Evolutionary conservation across 2,888 invertebrate species (phyloP).

Genomic region (Dugesia japonica): DNA sequence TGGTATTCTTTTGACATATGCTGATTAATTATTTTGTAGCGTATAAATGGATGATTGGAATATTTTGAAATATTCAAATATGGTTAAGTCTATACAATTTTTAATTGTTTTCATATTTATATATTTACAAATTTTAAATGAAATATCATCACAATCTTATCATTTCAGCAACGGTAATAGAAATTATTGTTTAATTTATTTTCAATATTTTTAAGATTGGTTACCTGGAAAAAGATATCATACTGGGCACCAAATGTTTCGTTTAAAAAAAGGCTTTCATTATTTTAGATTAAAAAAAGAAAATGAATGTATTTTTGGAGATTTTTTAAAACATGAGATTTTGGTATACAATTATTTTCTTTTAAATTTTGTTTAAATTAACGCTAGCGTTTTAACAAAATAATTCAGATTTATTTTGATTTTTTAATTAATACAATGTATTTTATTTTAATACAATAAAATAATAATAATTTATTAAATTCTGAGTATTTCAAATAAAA

Average conservation of each 20-base stretch:
- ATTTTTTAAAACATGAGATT: neutral
- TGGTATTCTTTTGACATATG: neutral
- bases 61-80: too few species aligned
- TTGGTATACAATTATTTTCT: neutral
- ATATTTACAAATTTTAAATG: neutral
- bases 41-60: neutral
- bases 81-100: neutral
- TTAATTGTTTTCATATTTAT: neutral
- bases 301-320: neutral
- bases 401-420: too few species aligned
- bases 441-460: too few species aligned
- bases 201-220: neutral
- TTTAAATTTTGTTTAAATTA: too few species aligned
- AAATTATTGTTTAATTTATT: neutral
- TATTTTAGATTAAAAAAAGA: neutral
- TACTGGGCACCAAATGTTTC: conserved; percentile 7
- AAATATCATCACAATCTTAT: neutral
- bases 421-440: too few species aligned
- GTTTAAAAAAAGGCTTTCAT: neutral
- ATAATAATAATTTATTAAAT: too few species aligned
- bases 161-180: conserved; percentile 5
- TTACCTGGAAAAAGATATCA: neutral
- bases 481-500: too few species aligned
- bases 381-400: too few species aligned
- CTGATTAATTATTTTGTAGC: neutral